These are phyloP conservation scores for Gavialis gangeticus DNA, from an alignment of 2,113 vertebrate genomes.

Conservation along the genomic window DNA sequence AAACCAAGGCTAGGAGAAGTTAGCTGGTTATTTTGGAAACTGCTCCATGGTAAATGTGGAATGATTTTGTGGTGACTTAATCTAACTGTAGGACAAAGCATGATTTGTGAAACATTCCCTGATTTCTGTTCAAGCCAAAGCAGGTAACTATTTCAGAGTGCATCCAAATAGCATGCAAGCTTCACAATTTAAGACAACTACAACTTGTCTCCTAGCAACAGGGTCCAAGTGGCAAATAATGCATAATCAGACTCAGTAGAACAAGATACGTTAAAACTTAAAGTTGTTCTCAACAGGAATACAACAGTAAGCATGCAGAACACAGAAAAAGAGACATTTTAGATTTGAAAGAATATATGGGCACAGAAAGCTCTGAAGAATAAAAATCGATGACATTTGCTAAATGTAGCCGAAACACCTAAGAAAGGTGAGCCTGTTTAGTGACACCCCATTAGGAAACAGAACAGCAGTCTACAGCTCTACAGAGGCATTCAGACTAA, in stretches of 20 bases:
- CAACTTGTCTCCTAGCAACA: neutral
- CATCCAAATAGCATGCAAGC: neutral
- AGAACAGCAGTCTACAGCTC: slow-evolving; percentile 30
- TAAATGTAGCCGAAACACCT: slow-evolving; percentile 33
- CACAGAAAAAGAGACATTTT: slow-evolving; percentile 16
- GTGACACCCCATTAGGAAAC: slow-evolving; percentile 44
- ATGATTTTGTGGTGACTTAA: neutral
- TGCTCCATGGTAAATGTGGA: neutral
- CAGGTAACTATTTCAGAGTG: neutral
- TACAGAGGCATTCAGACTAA: neutral
- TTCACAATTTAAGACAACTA: neutral
- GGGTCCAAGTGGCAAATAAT: neutral
- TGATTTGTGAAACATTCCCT: too few relatives aligned
- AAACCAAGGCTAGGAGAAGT: neutral
- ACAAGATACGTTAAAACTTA: slow-evolving; percentile 11
- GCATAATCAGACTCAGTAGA: neutral
- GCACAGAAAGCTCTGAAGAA: slow-evolving; percentile 50
- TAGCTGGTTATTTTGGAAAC: neutral
- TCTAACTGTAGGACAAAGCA: neutral
- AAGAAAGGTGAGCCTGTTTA: slow-evolving; percentile 3
- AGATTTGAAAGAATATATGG: slow-evolving; percentile 29
- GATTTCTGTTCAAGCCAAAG: neutral
- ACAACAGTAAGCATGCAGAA: neutral
- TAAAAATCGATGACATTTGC: slow-evolving; percentile 52
- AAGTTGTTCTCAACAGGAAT: slow-evolving; percentile 32